Evolutionary conservation across 1,140 invertebrate genomes (phyloP), one percentile per base, ranked within the genome.

Genomic region (Hycleus cichorii): DNA sequence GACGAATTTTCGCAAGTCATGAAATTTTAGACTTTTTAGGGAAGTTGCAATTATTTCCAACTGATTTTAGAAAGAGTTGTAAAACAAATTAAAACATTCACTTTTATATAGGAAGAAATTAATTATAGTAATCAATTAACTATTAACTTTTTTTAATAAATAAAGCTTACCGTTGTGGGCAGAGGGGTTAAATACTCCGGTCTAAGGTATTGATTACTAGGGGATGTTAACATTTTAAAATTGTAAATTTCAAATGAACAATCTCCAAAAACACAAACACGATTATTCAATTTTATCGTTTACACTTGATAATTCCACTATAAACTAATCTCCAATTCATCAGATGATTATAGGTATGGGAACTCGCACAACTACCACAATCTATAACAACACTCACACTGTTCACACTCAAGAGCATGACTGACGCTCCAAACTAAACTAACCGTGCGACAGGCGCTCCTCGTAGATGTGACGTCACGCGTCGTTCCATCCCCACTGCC

Each of bases 131-230:
- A 18, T 18, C 1, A 18, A 18, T 18, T 18, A 18, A 18, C 18
- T 18, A 18, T 10, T 39, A 1, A 1, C 1, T 39, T 39, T 7
- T 39, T 39, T 39, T 7, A 10, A 46, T 46, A 54, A 39, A 54
- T 39, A 11, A 18, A 46, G 60, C 88, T 84, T 82, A 93, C 90
- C 81, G 90, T 91, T 46, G 89, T 92, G 57, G 91, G 89, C 62
- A 92, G 77, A 64, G 91, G 89, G 68, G 90, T 88, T 72, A 93
- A 81, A 75, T 93, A 94, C 78, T 94, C 91, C 81, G 91, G 91
- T 77, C 89, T 82, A 71, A 93, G 80, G 77, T 93, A 93, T 80
- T 93, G 91, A 78, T 90, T 91, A 56, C 67, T 67, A 3, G 65
- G 51, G 63, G 81, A 88, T 70, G 89, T 90, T 80, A 91, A 82